These are phyloP conservation scores for Drosophila repletoides DNA, from an alignment of 1,140 invertebrate genomes.

Conservation along the genomic window DNA sequence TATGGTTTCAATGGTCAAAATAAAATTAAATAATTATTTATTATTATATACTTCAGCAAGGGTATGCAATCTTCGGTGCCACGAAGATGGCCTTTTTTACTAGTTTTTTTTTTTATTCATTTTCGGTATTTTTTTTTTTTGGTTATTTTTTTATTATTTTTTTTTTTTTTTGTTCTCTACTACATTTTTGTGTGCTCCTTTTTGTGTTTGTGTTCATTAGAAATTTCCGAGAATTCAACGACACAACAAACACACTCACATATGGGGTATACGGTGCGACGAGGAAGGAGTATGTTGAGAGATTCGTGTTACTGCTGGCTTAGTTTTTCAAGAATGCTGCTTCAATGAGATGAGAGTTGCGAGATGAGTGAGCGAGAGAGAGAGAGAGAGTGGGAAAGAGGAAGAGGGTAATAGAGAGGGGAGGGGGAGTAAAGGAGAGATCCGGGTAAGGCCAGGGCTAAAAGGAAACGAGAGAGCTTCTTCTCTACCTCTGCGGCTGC, in stretches of 20 bases:
- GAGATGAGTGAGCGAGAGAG: no score
- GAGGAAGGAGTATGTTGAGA: slow-evolving; percentile 14
- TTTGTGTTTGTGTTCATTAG: slow-evolving; percentile 77
- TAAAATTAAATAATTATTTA: no score
- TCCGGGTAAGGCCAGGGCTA: no score
- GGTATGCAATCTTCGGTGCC: no score
- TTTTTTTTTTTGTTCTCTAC: slow-evolving; percentile 48
- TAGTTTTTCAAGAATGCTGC: slow-evolving; percentile 68
- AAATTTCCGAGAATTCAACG: slow-evolving; percentile 73
- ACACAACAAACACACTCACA: slow-evolving; percentile 56
- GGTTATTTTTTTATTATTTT: slow-evolving; percentile 12
- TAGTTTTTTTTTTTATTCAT: no score
- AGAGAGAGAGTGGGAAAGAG: neutral
- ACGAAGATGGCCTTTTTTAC: no score
- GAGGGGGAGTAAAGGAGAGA: neutral
- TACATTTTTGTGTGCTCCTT: slow-evolving; percentile 73
- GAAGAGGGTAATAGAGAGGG: neutral
- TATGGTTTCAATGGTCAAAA: no score
- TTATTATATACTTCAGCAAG: no score
- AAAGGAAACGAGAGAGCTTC: neutral
- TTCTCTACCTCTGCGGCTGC: no score
- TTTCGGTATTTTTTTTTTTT: slow-evolving; percentile 13
- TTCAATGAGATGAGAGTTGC: no score
- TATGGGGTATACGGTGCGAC: slow-evolving; percentile 4
- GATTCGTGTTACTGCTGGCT: slow-evolving; percentile 78